These are phyloP conservation scores for Onthophagus sagittarius DNA, from an alignment of 2,888 invertebrate species.

Conservation along the genomic window DNA sequence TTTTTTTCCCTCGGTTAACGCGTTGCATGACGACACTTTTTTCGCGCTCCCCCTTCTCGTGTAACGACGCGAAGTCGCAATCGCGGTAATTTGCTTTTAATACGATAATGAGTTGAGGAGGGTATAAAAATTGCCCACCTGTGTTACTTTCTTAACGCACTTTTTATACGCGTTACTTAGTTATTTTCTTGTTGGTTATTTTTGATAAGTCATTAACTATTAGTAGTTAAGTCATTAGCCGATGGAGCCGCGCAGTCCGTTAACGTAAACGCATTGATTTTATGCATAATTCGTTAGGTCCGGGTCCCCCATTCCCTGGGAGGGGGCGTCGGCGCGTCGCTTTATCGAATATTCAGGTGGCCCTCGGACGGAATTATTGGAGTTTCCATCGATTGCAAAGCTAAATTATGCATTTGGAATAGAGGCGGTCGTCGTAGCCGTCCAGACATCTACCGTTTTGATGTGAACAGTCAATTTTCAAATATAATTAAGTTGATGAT, in stretches of 20 bases:
- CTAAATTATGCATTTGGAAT: neutral
- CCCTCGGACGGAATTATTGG: neutral
- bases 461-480: neutral
- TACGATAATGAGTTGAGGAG: neutral
- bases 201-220: no score
- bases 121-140: neutral
- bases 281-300: neutral
- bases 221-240: no score
- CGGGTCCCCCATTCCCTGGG: neutral
- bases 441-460: neutral
- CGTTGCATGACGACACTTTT: neutral
- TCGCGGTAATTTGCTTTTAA: neutral
- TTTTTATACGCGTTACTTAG: neutral
- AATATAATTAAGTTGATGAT: neutral
- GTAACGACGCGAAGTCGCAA: neutral
- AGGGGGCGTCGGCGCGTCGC: neutral
- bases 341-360: neutral
- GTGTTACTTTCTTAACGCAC: neutral
- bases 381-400: neutral
- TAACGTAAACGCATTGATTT: neutral
- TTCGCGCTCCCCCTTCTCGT: neutral
- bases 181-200: no score
- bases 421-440: neutral
- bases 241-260: neutral
- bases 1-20: neutral